Conservation (phyloP, 2,797 vertebrate species). For the Sciaenops ocellatus region DNA sequence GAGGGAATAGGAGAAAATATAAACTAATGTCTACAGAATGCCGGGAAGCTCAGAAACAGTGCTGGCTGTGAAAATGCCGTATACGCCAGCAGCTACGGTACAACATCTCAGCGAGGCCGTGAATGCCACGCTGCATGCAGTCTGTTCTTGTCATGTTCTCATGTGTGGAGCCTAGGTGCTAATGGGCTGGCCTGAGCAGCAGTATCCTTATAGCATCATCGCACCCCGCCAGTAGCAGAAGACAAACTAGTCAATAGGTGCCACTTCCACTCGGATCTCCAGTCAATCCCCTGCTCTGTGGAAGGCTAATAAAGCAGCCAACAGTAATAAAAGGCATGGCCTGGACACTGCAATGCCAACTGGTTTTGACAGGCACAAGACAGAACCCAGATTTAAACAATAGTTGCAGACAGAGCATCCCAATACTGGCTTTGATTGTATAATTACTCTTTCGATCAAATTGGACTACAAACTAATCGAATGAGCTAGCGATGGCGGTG, state of each 20-base stretch:
- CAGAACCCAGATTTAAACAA: conserved; percentile 50
- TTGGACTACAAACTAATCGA: conserved; percentile 49
- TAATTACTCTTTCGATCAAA: conserved; percentile 57
- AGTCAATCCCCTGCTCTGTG: conserved; percentile 60
- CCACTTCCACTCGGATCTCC: conserved; percentile 58
- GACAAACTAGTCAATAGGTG: conserved; percentile 70
- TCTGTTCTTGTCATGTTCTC: conserved; percentile 58
- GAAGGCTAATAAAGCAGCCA: conserved; percentile 72
- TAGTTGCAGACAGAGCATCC: conserved; percentile 39
- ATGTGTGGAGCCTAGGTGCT: conserved; percentile 47
- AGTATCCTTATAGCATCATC: conserved; percentile 46
- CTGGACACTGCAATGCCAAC: conserved; percentile 49
- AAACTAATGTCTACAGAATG: conserved; percentile 40
- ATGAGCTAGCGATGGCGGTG: conserved; percentile 1
- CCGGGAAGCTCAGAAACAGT: conserved; percentile 30
- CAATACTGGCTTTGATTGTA: conserved; percentile 48
- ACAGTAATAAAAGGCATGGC: conserved; percentile 63
- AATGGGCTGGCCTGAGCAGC: conserved; percentile 46
- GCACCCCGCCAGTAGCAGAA: conserved; percentile 49
- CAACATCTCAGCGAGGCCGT: conserved; percentile 10
- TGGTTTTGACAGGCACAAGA: conserved; percentile 55
- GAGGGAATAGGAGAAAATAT: conserved; percentile 34
- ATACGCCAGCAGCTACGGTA: background rate
- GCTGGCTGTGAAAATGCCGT: background rate
- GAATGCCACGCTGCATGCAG: conserved; percentile 29